Conservation (phyloP, 2,888 invertebrate species). For the Nebria salina region DNA sequence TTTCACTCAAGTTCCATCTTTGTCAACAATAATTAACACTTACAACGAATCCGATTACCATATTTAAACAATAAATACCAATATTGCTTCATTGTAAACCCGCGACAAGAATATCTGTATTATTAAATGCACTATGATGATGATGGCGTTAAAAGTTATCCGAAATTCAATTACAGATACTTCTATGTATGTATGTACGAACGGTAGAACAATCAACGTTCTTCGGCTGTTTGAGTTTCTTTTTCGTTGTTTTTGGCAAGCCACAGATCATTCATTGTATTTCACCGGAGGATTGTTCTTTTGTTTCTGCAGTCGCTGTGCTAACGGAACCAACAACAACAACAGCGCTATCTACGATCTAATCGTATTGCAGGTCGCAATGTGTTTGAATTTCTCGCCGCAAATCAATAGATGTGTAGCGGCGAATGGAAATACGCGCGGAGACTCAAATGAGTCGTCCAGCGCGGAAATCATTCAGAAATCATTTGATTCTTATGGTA, state of each 20-base stretch:
- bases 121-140: too few species aligned
- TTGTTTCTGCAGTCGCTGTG: not conserved
- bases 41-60: too few species aligned
- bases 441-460: not conserved
- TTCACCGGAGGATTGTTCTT: not conserved
- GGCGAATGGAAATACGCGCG: not conserved
- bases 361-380: not conserved
- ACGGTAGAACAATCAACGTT: not conserved
- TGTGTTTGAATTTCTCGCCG: not conserved
- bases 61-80: too few species aligned
- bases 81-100: too few species aligned
- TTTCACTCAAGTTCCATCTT: too few species aligned
- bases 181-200: too few species aligned
- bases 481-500: too few species aligned
- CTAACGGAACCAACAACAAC: not conserved
- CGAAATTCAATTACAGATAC: not conserved
- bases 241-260: not conserved
- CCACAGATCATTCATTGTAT: not conserved
- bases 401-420: not conserved
- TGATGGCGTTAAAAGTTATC: not conserved
- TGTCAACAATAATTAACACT: too few species aligned
- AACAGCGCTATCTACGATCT: not conserved
- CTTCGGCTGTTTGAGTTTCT: not conserved
- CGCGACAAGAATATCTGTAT: too few species aligned
- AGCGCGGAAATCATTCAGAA: not conserved